Evolutionary conservation across 2,888 invertebrate genomes (phyloP).

Genomic region (Aphelenchoides bicaudatus): DNA sequence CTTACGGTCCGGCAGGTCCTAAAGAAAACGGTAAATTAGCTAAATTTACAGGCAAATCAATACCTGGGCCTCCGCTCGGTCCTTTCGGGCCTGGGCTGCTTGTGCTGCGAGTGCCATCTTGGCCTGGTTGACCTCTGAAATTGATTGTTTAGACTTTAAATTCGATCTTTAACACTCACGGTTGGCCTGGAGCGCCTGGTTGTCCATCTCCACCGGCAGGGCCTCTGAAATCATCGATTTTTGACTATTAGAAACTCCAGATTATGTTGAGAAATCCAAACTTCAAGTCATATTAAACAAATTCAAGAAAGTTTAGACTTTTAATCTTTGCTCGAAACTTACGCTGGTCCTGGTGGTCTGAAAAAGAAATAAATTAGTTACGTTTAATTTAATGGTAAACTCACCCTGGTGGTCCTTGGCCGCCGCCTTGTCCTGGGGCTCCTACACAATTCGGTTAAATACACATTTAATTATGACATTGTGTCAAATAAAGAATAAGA

Average conservation of each 20-base stretch:
- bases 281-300: constrained; percentile 1
- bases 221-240: too few species aligned
- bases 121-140: constrained; percentile 8
- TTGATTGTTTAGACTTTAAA: too few species aligned
- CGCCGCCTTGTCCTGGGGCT: constrained; percentile 11
- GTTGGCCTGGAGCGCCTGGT: constrained; percentile 35
- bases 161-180: constrained; percentile 31
- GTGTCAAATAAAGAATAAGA: constrained; percentile 1
- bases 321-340: too few species aligned
- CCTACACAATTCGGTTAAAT: constrained; percentile 14
- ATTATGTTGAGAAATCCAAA: background rate
- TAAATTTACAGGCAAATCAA: too few species aligned
- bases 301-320: background rate
- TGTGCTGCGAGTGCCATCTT: background rate
- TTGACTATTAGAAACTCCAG: too few species aligned
- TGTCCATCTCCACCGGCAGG: too few species aligned
- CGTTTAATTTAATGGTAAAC: background rate
- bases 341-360: constrained; percentile 18
- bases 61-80: constrained; percentile 18
- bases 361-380: background rate
- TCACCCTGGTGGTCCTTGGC: constrained; percentile 19
- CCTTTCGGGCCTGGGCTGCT: constrained; percentile 3
- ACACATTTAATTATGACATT: background rate
- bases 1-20: too few species aligned
- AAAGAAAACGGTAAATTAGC: too few species aligned